Evolutionary conservation across 2,888 invertebrate genomes (phyloP).

Genomic region (Adineta ricciae): DNA sequence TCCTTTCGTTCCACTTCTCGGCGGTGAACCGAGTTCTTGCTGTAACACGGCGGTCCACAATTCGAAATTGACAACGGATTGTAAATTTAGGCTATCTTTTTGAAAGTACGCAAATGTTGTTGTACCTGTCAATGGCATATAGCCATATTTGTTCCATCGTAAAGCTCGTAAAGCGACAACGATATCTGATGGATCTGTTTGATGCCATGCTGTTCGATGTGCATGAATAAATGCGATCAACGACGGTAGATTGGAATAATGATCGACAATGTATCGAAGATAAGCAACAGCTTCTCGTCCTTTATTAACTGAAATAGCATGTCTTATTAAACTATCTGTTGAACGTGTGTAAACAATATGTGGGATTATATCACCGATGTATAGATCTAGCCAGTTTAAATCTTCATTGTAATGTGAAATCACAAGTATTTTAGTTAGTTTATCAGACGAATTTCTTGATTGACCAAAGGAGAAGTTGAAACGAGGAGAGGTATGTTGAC

Average conservation of each 20-base stretch:
- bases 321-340: background rate
- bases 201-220: background rate
- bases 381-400: background rate
- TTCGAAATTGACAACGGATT: background rate
- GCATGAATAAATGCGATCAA: background rate
- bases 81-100: background rate
- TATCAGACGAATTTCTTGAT: background rate
- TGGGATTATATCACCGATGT: background rate
- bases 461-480: background rate
- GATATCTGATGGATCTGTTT: background rate
- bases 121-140: background rate
- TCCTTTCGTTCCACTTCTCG: background rate
- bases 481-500: background rate
- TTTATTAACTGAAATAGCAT: background rate
- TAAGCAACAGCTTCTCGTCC: background rate
- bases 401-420: background rate
- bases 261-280: background rate
- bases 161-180: background rate
- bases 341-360: background rate
- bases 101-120: background rate
- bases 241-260: background rate
- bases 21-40: background rate
- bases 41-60: background rate
- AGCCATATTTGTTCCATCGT: background rate
- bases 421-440: background rate